Evolutionary conservation across 2,888 invertebrate species (phyloP), one percentile per base, ranked within the genome.

Genomic region (Caenorhabditis japonica): DNA sequence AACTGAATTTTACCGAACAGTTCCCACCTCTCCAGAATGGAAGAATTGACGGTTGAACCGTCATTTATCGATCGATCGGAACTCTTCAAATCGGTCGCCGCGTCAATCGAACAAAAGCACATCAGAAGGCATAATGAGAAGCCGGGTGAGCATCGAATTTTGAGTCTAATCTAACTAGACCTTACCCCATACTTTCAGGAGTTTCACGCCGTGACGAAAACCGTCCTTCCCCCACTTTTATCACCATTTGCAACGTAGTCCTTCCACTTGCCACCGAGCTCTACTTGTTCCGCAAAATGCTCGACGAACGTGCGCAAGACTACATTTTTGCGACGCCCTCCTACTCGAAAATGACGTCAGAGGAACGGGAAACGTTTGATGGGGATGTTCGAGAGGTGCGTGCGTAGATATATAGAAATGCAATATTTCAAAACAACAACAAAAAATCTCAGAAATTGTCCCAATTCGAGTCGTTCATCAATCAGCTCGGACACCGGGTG

Each of bases 281-380:
- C 43, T 58, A 36, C 34, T 2, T 25, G 3, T 75, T 75, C 43
- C 66, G 75, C 1, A 75, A 75, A 36, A 68, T 55, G 64, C 51
- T 75, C 13, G 59, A 59, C 44, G 62, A 75, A 33, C 39, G 43
- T 8, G 25, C 69, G 0, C 69, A 64, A 30, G 75, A 75, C 19
- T 75, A 75, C 43, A 55, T 75, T 15, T 75, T 75, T 36, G 59
- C 64, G 8, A 64, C 69, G 43, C 39, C 47, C 4, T 56, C 69
- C 12, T 75, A 62, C 41, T 75, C 75, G 4, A 60, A 46, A 33
- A 75, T 70, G 69, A 59, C 39, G 10, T 27, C 39, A 2, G 69
- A 64, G n/a, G 75, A 75, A 19, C 46, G 75, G 27, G 62, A 75
- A 12, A 49, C 39, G 7, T 53, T 75, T 25, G 75, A 75, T 33